Evolutionary conservation across 2,888 invertebrate species (phyloP).

Genomic region (Cistogaster globosa): DNA sequence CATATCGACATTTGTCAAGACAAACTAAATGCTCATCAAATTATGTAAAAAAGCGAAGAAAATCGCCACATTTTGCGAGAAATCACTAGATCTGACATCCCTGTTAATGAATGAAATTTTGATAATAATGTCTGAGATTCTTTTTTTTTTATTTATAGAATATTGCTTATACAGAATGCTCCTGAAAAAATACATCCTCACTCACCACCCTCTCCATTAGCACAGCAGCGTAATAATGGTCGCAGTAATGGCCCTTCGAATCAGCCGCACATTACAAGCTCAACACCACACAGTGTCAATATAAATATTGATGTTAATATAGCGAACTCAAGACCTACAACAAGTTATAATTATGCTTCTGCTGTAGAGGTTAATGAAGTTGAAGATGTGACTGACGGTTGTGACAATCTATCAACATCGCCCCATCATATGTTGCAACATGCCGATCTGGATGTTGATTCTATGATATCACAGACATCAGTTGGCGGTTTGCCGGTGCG

Average conservation of each 20-base stretch:
- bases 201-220: slow-evolving; percentile 86
- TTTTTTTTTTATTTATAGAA: slow-evolving; percentile 84
- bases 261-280: slow-evolving; percentile 70
- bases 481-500: slow-evolving; percentile 54
- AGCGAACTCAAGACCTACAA: slow-evolving; percentile 59
- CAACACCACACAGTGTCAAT: slow-evolving; percentile 66
- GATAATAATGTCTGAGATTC: slow-evolving; percentile 2
- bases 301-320: slow-evolving; percentile 67
- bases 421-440: slow-evolving; percentile 77
- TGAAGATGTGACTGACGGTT: slow-evolving; percentile 68
- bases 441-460: slow-evolving; percentile 75
- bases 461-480: slow-evolving; percentile 70
- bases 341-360: slow-evolving; percentile 68
- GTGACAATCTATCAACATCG: slow-evolving; percentile 72
- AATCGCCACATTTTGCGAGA: no score
- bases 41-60: no score
- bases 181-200: slow-evolving; percentile 89
- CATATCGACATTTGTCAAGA: no score
- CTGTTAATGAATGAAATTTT: slow-evolving; percentile 4
- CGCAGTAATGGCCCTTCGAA: slow-evolving; percentile 66
- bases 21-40: no score
- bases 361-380: slow-evolving; percentile 64
- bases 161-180: slow-evolving; percentile 96
- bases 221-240: slow-evolving; percentile 69
- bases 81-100: no score